phyloP scores from a whole-genome alignment of 2,113 vertebrate genomes.

The Pseudopodoces humilis region DNA sequence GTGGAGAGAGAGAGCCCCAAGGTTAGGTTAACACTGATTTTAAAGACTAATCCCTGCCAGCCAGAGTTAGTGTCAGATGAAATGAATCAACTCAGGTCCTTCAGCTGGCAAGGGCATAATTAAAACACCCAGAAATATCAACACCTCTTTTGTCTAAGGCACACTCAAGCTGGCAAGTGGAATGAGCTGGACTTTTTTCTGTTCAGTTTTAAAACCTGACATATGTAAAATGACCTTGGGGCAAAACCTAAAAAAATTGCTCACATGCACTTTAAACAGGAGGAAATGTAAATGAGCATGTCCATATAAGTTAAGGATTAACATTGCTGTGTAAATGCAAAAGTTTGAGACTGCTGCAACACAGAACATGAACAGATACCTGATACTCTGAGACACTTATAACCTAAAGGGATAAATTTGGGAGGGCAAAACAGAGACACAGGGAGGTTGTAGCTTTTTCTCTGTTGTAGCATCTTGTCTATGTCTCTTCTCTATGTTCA shows the following conservation, averaged over 20 bases:
- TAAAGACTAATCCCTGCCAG: neutral
- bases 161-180: neutral
- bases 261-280: neutral
- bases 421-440: neutral
- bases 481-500: neutral
- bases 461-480: neutral
- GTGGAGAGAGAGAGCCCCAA: neutral
- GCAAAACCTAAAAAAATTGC: neutral
- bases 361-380: neutral
- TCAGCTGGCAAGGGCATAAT: constrained; percentile 12
- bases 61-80: neutral
- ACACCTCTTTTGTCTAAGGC: neutral
- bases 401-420: neutral
- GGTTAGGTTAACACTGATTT: neutral
- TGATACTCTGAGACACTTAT: neutral
- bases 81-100: neutral
- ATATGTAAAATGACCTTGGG: neutral
- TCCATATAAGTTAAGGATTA: neutral
- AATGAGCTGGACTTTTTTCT: neutral
- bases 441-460: neutral
- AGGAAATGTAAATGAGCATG: neutral
- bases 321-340: neutral
- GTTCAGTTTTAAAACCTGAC: neutral
- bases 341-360: neutral
- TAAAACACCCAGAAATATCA: constrained; percentile 23